Evolutionary conservation across 1,140 invertebrate species (phyloP), one percentile per base, ranked within the genome.

Genomic region (Aphis gossypii): DNA sequence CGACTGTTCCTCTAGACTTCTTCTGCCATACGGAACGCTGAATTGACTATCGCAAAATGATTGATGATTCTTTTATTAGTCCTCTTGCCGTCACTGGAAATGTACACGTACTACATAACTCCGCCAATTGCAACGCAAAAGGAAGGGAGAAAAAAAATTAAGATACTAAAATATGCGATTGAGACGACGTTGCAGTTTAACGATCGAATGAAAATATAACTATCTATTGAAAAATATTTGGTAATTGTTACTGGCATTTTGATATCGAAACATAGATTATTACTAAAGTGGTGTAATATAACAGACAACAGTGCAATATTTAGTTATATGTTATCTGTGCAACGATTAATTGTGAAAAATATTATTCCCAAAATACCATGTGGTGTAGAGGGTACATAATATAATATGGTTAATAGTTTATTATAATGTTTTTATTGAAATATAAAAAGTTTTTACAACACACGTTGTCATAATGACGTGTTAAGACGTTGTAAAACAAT

Each of bases 401-500:
- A 68, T 68, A 56, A 25, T 0, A 60, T 68, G n/a, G n/a, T 18
- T 18, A 18, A n/a, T 76, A 18, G 14, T 20, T 35, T 76, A n/a
- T 76, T 76, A 76, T 18, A 76, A 35, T 76, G n/a, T n/a, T 76
- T 11, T 30, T 76, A n/a, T 76, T n/a, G 60, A 76, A 76, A 76
- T 35, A 76, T 76, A 76, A 76, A 76, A 76, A 76, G 60, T n/a
- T 76, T 68, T 76, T 76, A 76, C 14, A 18, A 76, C 60, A 76
- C 60, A n/a, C 60, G 60, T n/a, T 30, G 14, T 6, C 4, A 76
- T 76, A 76, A 76, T 76, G n/a, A 76, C 60, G 60, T 76, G 60
- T 76, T 76, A 76, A 76, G 60, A 76, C 60, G 60, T 76, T 76
- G 60, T 76, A n/a, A 76, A 76, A 76, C 60, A 76, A 76, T 76